Evolutionary conservation across 2,888 invertebrate genomes (phyloP).

Genomic region (Apoda limacodes): DNA sequence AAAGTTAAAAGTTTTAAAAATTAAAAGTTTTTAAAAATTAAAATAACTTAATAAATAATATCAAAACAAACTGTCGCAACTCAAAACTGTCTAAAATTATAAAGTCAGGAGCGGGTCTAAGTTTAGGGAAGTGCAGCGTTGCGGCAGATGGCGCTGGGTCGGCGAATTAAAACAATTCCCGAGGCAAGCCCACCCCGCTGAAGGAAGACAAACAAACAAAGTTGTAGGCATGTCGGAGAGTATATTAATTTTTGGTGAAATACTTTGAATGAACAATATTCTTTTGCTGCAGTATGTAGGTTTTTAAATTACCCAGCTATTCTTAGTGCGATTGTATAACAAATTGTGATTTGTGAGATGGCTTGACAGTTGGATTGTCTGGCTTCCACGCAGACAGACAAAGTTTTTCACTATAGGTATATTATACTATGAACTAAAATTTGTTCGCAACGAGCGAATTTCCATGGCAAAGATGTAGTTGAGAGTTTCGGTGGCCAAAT

Average conservation of each 20-base stretch:
- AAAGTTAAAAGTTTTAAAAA: not conserved
- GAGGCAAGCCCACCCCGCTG: constrained; percentile 22
- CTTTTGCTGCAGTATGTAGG: constrained; percentile 49
- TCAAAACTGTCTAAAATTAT: constrained; percentile 32
- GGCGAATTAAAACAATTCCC: constrained; percentile 30
- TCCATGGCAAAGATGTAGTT: too few species aligned
- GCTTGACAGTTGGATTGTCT: too few species aligned
- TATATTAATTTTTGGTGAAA: constrained; percentile 19
- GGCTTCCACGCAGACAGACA: too few species aligned
- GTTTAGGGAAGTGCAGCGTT: constrained; percentile 31
- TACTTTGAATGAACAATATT: constrained; percentile 25
- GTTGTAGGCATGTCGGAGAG: constrained; percentile 14
- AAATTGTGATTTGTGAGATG: too few species aligned
- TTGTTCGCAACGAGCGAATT: too few species aligned
- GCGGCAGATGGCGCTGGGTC: constrained; percentile 37
- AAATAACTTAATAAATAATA: constrained; percentile 2
- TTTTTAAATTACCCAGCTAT: too few species aligned
- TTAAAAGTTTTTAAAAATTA: constrained; percentile 4
- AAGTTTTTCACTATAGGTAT: too few species aligned
- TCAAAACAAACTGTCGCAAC: constrained; percentile 5
- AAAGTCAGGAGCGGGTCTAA: constrained; percentile 36
- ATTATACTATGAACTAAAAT: too few species aligned
- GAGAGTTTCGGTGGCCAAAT: too few species aligned
- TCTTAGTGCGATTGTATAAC: too few species aligned
- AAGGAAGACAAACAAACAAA: constrained; percentile 33